phyloP scores from a whole-genome alignment of 2,888 invertebrate genomes.

The Eudasyphora cyanicolor region DNA sequence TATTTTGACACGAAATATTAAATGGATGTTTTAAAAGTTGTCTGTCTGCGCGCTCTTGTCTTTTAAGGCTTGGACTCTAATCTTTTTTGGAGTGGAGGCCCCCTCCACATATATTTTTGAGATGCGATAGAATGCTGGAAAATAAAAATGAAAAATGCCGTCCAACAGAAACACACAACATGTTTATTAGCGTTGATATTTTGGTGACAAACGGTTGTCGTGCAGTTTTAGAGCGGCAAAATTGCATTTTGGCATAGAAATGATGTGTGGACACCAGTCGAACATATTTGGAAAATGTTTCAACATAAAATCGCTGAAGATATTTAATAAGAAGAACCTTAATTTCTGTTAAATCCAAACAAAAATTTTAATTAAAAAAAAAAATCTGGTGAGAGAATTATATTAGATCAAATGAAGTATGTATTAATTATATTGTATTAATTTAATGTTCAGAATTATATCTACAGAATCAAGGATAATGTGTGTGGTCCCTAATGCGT shows the following conservation, averaged over 20 bases:
- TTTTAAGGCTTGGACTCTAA: conserved; percentile 23
- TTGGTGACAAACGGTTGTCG: conserved; percentile 33
- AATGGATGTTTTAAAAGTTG: conserved; percentile 37
- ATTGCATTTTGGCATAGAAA: background rate
- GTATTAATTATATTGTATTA: no score
- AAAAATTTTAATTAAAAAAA: no score
- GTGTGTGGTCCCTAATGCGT: no score
- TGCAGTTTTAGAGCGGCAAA: background rate
- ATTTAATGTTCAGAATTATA: no score
- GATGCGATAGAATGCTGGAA: background rate
- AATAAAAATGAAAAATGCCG: background rate
- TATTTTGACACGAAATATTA: conserved; percentile 62
- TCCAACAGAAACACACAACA: no score
- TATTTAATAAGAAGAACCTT: no score
- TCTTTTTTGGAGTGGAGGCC: conserved; percentile 7
- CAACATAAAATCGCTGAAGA: background rate
- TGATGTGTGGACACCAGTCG: background rate
- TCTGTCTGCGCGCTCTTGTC: conserved; percentile 34
- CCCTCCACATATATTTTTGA: background rate
- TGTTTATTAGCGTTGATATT: conserved; percentile 16
- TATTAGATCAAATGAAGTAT: no score
- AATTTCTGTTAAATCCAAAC: no score
- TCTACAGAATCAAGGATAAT: no score
- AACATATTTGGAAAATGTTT: no score
- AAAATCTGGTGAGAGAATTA: no score